These are phyloP conservation scores for Picathartes gymnocephalus DNA, from an alignment of 2,113 vertebrate species.

Conservation along the genomic window DNA sequence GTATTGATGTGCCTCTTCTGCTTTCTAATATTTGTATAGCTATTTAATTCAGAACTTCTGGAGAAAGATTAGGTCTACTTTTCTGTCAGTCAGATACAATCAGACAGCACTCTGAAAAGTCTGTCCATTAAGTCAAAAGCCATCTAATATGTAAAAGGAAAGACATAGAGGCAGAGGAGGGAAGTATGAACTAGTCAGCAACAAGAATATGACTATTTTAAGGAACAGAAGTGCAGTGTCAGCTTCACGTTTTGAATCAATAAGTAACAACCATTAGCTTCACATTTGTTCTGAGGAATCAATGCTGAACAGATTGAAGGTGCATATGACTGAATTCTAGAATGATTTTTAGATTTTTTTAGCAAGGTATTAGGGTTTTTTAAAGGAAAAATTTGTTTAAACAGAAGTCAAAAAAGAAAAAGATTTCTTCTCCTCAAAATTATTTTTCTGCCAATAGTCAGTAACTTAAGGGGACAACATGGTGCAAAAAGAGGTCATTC, in stretches of 20 bases:
- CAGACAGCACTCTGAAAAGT: neutral
- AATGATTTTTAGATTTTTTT: neutral
- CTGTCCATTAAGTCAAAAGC: neutral
- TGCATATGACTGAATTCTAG: neutral
- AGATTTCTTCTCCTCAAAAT: accelerated
- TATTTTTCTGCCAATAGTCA: neutral
- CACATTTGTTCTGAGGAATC: neutral
- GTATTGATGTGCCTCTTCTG: neutral
- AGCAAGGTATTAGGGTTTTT: neutral
- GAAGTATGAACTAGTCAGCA: neutral
- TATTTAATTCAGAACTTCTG: neutral
- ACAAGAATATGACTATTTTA: neutral
- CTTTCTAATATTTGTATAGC: neutral
- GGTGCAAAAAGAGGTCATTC: neutral
- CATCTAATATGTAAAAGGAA: neutral
- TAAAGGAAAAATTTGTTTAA: neutral
- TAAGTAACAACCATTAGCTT: neutral
- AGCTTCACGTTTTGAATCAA: neutral
- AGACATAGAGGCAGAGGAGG: neutral
- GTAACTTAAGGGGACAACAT: neutral
- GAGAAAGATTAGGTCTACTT: neutral
- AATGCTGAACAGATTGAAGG: neutral
- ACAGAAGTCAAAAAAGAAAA: neutral
- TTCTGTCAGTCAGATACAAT: neutral
- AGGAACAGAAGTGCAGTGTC: neutral